Conservation (phyloP, 2,797 vertebrate species). For the Thaleichthys pacificus region DNA sequence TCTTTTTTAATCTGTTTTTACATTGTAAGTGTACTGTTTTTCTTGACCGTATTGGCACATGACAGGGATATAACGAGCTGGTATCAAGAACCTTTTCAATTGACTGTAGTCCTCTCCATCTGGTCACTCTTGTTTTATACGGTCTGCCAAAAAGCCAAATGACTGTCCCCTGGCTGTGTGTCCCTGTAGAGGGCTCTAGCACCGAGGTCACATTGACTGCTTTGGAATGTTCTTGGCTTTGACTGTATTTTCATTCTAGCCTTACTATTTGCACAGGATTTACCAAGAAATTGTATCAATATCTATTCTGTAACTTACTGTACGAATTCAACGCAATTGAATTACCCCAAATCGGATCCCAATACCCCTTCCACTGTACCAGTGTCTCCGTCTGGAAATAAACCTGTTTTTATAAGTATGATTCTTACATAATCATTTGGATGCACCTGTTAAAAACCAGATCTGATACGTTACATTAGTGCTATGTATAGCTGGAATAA, state of each 20-base stretch:
- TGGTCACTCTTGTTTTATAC: background rate
- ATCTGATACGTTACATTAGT: background rate
- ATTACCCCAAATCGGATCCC: background rate
- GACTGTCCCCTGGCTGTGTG: background rate
- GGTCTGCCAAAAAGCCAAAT: background rate
- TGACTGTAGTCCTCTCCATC: background rate
- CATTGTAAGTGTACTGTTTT: background rate
- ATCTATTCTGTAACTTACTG: background rate
- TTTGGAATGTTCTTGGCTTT: background rate
- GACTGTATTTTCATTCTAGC: background rate
- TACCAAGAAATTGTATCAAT: background rate
- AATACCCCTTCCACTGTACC: background rate
- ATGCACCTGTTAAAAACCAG: constrained; percentile 19
- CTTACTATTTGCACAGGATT: background rate
- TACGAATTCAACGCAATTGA: background rate
- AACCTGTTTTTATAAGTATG: background rate
- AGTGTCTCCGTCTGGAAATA: background rate
- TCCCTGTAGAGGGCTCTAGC: no score
- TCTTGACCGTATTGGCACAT: background rate
- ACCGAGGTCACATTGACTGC: background rate
- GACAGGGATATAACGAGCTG: background rate
- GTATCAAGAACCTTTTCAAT: background rate
- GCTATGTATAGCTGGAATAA: constrained; percentile 21
- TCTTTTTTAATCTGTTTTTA: background rate
- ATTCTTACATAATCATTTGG: background rate